These are phyloP conservation scores for Ophiodon elongatus DNA, from an alignment of 2,113 vertebrate genomes.

Conservation along the genomic window DNA sequence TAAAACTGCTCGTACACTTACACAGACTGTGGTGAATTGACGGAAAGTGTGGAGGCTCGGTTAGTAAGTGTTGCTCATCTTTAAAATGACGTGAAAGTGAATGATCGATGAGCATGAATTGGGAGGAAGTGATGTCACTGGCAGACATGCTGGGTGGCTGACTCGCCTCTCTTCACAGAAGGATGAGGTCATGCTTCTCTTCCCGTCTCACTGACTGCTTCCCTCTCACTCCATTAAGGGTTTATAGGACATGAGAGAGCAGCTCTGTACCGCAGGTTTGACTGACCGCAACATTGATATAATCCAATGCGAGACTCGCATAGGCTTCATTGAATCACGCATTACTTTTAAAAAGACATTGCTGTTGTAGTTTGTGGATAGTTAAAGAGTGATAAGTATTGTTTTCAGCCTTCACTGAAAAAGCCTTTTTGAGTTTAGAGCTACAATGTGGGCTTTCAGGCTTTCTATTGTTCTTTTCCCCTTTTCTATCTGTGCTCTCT, in stretches of 20 bases:
- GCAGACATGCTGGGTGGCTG: slow-evolving; percentile 41
- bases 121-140: slow-evolving; percentile 65
- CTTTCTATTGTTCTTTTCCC: slow-evolving; percentile 27
- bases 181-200: slow-evolving; percentile 71
- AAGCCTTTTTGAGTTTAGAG: not conserved
- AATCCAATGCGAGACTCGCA: not conserved
- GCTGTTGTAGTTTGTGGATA: not conserved
- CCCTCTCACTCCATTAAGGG: not conserved
- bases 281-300: not conserved
- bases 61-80: not conserved
- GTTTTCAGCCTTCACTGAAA: not conserved
- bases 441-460: not conserved
- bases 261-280: not conserved
- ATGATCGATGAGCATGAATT: slow-evolving; percentile 20
- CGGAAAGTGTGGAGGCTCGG: not conserved
- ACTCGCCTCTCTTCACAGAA: slow-evolving; percentile 54
- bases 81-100: slow-evolving; percentile 47
- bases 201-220: slow-evolving; percentile 13
- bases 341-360: not conserved
- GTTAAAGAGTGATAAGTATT: not conserved
- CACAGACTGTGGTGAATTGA: not conserved
- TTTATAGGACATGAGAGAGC: not conserved
- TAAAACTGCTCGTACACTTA: not conserved
- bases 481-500: slow-evolving; percentile 7
- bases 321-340: not conserved